Conservation (phyloP, 2,797 vertebrate genomes). For the Hoplostethus mediterraneus region DNA sequence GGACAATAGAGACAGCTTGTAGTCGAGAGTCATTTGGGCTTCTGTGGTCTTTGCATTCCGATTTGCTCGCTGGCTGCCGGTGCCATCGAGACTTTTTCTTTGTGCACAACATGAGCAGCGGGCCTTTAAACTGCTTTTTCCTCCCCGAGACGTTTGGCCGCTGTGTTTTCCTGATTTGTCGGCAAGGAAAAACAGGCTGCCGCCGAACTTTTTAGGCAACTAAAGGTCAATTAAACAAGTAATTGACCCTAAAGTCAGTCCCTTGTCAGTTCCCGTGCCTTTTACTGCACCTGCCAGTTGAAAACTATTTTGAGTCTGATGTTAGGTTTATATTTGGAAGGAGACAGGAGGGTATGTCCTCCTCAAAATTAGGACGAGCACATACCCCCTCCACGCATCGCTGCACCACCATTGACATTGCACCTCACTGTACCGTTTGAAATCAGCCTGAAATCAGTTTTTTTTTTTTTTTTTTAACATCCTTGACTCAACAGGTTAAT, state of each 20-base stretch:
- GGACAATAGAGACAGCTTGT: slow-evolving; percentile 57
- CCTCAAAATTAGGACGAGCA: no score
- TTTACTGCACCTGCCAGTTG: neutral
- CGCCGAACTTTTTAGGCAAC: slow-evolving; percentile 8
- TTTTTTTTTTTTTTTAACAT: neutral
- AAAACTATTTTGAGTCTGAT: no score
- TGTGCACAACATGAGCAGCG: neutral
- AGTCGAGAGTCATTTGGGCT: slow-evolving; percentile 55
- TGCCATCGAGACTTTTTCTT: neutral
- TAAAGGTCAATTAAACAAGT: neutral
- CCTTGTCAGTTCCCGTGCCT: neutral
- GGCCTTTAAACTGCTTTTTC: slow-evolving; percentile 13
- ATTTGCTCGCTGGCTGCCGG: slow-evolving; percentile 27
- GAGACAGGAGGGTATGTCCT: no score
- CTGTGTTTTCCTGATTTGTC: slow-evolving; percentile 7
- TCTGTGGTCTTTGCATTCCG: slow-evolving; percentile 37
- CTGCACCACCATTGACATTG: no score
- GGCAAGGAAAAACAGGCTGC: slow-evolving; percentile 8
- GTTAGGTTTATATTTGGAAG: no score
- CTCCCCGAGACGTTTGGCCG: slow-evolving; percentile 27
- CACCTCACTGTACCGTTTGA: neutral
- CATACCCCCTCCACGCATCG: no score
- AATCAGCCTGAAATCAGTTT: neutral
- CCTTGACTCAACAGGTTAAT: slow-evolving; percentile 18
- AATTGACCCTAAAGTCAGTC: neutral